A percentile compares a stretch with the other conserved stretches of the same genome.
Conservation (phyloP, 2,113 vertebrate genomes). For the Fregata magnificens region DNA sequence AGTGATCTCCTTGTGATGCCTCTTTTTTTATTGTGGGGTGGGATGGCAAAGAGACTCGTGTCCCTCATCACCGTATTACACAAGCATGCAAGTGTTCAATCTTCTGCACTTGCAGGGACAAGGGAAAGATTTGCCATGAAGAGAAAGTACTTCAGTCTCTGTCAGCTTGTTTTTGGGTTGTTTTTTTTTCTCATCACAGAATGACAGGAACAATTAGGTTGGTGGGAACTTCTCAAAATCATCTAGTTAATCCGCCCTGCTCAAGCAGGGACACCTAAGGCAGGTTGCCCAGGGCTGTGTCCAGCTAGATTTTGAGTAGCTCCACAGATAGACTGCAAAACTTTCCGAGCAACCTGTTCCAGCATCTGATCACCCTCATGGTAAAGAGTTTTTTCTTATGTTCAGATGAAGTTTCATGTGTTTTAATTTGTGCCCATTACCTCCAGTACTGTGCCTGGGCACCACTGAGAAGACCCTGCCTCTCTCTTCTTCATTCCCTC, state of each 20-base stretch:
- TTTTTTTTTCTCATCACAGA: background rate
- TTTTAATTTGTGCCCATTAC: background rate
- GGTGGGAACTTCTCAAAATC: background rate
- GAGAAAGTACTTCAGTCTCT: background rate
- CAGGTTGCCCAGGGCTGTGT: background rate
- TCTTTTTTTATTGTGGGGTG: background rate
- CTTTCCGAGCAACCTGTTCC: background rate
- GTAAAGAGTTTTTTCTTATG: background rate
- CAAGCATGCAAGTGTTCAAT: background rate
- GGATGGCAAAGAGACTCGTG: background rate
- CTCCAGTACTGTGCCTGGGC: background rate
- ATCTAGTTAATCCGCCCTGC: background rate
- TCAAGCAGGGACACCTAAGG: background rate
- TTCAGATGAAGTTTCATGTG: background rate
- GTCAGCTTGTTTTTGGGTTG: background rate
- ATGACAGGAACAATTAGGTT: background rate
- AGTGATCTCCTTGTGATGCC: background rate
- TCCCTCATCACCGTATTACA: background rate
- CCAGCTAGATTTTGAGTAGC: background rate
- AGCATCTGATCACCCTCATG: background rate
- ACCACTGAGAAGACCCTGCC: background rate
- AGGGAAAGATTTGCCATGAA: background rate
- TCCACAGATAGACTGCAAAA: background rate
- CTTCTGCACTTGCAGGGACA: background rate
- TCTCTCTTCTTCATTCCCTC: background rate